Conservation (phyloP, 2,113 vertebrate genomes). For the Sorex fumeus region DNA sequence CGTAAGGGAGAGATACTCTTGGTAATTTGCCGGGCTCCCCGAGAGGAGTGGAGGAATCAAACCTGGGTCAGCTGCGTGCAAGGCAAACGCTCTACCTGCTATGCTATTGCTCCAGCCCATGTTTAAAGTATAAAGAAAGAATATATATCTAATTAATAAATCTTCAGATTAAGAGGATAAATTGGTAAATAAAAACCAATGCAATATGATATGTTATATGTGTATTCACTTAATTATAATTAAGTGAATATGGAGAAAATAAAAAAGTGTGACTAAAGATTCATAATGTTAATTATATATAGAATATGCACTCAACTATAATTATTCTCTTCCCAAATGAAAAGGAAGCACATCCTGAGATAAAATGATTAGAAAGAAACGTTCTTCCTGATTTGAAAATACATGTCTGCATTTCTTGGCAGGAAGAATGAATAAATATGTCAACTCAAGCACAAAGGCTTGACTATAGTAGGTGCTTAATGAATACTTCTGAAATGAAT, state of each 20-base stretch:
- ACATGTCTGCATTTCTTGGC: slow-evolving; percentile 59
- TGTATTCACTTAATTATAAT: background rate
- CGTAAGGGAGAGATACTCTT: too few relatives aligned
- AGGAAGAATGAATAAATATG: slow-evolving; percentile 26
- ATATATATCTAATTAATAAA: background rate
- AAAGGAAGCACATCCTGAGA: slow-evolving; percentile 70
- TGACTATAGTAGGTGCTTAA: slow-evolving; percentile 70
- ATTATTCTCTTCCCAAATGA: slow-evolving; percentile 68
- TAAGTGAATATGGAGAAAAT: slow-evolving; percentile 6
- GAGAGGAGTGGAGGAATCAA: too few relatives aligned
- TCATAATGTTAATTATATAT: slow-evolving; percentile 36
- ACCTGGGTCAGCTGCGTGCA: too few relatives aligned
- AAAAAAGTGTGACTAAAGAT: slow-evolving; percentile 33
- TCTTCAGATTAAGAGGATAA: background rate
- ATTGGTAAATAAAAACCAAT: background rate
- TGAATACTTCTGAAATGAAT: slow-evolving; percentile 68
- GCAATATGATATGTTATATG: background rate
- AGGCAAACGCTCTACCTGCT: too few relatives aligned
- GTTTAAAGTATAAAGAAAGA: background rate
- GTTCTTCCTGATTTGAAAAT: slow-evolving; percentile 62
- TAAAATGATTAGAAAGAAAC: slow-evolving; percentile 67
- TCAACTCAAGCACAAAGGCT: slow-evolving; percentile 56
- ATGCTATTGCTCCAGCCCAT: too few relatives aligned
- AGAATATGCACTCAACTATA: slow-evolving; percentile 60
- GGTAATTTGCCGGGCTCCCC: too few relatives aligned